Evolutionary conservation across 2,888 invertebrate genomes (phyloP), one percentile per base, ranked within the genome.

Genomic region (Tipula confusa): DNA sequence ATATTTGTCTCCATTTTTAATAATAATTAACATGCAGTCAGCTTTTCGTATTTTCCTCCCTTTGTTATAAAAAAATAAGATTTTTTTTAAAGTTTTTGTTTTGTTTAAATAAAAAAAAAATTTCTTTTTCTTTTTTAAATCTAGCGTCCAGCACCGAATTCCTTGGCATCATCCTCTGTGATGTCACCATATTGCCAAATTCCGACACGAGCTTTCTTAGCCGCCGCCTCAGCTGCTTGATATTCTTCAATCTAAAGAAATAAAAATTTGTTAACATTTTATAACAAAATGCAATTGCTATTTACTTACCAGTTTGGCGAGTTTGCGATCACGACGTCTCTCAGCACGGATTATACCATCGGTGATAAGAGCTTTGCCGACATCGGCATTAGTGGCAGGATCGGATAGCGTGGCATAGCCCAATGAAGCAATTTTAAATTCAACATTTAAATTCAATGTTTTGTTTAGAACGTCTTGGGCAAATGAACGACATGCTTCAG

Each of bases 111-210:
- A 64, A 64, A 64, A 64, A 64, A 64, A 64, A 64, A 24, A 29
- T 79, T 5, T 24, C 5, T 79, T 24, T 79, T 79, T 79, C 9
- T 81, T 81, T 13, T 82, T 24, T 31, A 33, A 31, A 80, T 29
- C 38, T 82, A 83, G 33, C 83, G 83, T 11, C 83, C 83, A 29
- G 43, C 43, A 29, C 88, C 88, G 86, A 89, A 89, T 86, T 89
- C 89, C 48, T 88, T 88, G 87, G 89, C 88, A 86, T 89, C 89
- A 84, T 89, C 89, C 85, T 89, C 88, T 84, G 89, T 89, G 84
- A 99, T 97, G 90, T 99, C 99, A n/a, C 99, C 99, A 89, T 99
- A 99, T 88, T 96, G 95, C 99, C 99, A 99, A 87, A 99, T 94
- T 90, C 95, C 96, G 87, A 94, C 92, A 89, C 97, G 97, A 86